phyloP scores from a whole-genome alignment of 2,113 vertebrate genomes.

The Pelusios castaneus region DNA sequence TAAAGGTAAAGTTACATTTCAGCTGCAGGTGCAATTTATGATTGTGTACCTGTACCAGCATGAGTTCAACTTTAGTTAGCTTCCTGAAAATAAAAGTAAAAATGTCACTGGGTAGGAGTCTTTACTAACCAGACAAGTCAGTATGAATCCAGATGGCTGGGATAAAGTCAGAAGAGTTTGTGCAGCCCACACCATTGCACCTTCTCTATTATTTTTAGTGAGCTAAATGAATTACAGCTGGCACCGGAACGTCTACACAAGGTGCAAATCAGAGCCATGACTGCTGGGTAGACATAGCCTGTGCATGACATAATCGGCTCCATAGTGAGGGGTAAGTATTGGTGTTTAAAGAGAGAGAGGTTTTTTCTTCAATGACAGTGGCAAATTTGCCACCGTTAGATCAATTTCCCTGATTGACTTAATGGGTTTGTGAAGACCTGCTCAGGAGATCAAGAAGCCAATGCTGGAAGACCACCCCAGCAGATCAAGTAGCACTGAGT shows the following conservation, averaged over 20 bases:
- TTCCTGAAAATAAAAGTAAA: background rate
- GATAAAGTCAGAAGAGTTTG: background rate
- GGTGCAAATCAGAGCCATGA: background rate
- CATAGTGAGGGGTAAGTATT: background rate
- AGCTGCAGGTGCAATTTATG: background rate
- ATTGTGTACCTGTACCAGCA: background rate
- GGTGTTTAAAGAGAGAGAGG: background rate
- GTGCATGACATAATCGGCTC: rapidly evolving
- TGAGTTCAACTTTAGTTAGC: background rate
- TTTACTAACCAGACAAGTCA: background rate
- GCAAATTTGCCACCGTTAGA: no score
- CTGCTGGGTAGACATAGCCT: background rate
- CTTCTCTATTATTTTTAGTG: background rate
- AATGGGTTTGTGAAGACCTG: no score
- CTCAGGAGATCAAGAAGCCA: no score
- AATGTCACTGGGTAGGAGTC: background rate
- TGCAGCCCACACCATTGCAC: background rate
- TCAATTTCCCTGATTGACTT: no score
- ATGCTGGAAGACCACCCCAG: no score
- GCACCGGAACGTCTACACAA: background rate
- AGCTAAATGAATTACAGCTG: background rate
- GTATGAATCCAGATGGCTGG: background rate
- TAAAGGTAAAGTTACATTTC: background rate
- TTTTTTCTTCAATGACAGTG: no score
- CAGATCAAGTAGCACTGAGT: no score